Percentiles rank a stretch among this genome's conserved stretches.
These are phyloP conservation scores for Mythimna loreyi DNA, from an alignment of 2,888 invertebrate species.

Conservation along the genomic window DNA sequence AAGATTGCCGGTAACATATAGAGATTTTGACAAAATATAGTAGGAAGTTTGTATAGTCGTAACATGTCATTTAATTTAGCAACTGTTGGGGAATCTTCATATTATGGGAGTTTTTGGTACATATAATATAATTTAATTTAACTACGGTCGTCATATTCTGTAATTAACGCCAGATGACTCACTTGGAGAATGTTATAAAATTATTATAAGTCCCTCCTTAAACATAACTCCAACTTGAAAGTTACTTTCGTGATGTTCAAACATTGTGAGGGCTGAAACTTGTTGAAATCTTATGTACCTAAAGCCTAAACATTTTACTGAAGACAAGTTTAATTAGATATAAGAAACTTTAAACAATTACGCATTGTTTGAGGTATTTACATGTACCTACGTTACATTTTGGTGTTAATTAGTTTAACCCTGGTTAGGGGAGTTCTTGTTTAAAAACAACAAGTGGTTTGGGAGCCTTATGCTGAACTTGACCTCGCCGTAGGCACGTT, in stretches of 20 bases:
- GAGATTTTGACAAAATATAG: constrained; percentile 1
- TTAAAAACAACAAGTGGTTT: constrained; percentile 23
- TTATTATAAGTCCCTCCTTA: neutral
- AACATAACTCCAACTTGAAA: constrained; percentile 5
- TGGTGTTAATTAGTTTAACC: constrained; percentile 9
- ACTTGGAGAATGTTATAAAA: constrained; percentile 18
- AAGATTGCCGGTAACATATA: no score
- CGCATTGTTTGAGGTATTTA: constrained; percentile 5
- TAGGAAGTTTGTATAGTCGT: constrained; percentile 5
- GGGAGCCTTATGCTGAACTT: constrained; percentile 22
- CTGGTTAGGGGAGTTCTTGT: neutral
- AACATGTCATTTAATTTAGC: constrained; percentile 15
- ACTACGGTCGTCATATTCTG: constrained; percentile 7
- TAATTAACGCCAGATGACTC: constrained; percentile 21
- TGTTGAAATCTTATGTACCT: constrained; percentile 1
- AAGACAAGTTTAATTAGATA: neutral
- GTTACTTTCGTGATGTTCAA: constrained; percentile 4
- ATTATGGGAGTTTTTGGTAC: constrained; percentile 8
- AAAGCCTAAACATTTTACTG: neutral
- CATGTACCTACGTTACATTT: neutral
- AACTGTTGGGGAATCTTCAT: neutral
- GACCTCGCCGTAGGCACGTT: constrained; percentile 11
- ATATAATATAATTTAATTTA: constrained; percentile 18
- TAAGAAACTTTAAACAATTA: neutral
- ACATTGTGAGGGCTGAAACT: constrained; percentile 20